Conservation (phyloP, 2,113 vertebrate species). For the Physeter macrocephalus region DNA sequence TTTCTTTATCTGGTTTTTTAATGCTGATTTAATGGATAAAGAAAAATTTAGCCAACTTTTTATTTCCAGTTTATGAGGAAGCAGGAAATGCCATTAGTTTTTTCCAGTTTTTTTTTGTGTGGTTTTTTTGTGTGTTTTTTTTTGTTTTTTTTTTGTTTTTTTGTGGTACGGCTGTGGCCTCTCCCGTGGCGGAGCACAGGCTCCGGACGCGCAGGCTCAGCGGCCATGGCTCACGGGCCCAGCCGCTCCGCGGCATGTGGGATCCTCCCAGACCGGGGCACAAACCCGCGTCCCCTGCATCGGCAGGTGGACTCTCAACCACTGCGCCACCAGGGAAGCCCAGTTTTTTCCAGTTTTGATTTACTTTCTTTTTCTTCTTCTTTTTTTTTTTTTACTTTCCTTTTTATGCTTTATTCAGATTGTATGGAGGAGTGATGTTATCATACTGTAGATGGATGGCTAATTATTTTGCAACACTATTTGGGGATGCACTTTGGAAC, state of each 20-base stretch:
- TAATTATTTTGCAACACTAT: background rate
- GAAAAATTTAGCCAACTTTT: background rate
- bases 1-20: slow-evolving; percentile 48
- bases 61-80: slow-evolving; percentile 59
- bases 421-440: background rate
- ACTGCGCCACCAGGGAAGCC: too few species aligned
- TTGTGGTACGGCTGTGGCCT: too few species aligned
- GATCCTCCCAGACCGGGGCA: too few species aligned
- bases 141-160: too few species aligned
- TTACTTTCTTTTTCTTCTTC: slow-evolving; percentile 20
- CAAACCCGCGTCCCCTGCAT: too few species aligned
- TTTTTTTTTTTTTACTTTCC: background rate
- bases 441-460: background rate
- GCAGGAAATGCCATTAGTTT: background rate
- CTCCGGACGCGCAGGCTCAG: too few species aligned
- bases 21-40: background rate
- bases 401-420: background rate
- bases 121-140: too few species aligned
- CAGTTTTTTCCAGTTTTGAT: background rate
- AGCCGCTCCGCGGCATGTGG: too few species aligned
- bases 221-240: too few species aligned
- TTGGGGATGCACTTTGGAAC: background rate
- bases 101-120: too few species aligned
- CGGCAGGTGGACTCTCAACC: too few species aligned
- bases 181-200: too few species aligned